Evolutionary conservation across 2,797 vertebrate species (phyloP).

Genomic region (Pogoniulus pusillus): DNA sequence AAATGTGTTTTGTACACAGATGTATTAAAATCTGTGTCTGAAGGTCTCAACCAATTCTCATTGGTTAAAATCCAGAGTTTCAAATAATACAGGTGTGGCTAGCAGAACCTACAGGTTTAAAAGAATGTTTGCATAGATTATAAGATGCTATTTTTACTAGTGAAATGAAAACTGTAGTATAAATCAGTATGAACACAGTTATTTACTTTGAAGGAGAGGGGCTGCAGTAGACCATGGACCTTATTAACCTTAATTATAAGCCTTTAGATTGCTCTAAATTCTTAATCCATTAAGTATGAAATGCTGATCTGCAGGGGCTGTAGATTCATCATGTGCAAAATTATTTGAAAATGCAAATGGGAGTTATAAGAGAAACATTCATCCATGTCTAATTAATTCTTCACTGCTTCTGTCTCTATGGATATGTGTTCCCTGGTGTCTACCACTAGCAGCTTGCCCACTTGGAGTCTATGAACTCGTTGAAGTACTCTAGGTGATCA

Average conservation of each 20-base stretch:
- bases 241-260: constrained; percentile 54
- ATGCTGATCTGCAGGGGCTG: constrained; percentile 23
- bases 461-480: neutral
- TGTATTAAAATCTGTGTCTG: neutral
- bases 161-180: constrained; percentile 18
- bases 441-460: neutral
- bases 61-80: neutral
- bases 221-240: constrained; percentile 5
- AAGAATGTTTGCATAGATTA: neutral
- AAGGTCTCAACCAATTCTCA: neutral
- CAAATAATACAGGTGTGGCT: neutral
- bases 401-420: neutral
- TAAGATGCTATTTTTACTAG: constrained; percentile 29
- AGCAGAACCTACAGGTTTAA: neutral
- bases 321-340: constrained; percentile 19
- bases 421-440: neutral
- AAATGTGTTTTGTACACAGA: neutral
- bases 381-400: constrained; percentile 9
- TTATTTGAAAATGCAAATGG: constrained; percentile 1
- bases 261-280: constrained; percentile 38
- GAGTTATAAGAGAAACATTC: constrained; percentile 25
- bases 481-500: neutral
- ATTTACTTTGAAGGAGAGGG: constrained; percentile 12
- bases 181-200: neutral
- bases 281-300: constrained; percentile 19